Base-by-base conservation (phyloP, 2,888 invertebrate genomes). In the Orthonychiurus folsomi region DNA sequence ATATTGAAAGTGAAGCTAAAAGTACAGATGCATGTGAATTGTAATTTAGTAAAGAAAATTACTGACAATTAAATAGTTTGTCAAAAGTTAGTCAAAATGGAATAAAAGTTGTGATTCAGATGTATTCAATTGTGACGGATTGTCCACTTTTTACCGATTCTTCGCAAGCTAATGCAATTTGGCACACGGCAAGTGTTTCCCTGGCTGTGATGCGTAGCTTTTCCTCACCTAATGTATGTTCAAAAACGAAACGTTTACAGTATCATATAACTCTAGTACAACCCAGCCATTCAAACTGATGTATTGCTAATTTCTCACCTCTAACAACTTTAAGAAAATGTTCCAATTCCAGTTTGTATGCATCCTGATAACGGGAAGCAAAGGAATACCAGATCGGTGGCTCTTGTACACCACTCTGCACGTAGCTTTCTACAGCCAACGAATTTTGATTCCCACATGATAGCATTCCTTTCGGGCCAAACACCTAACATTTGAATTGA, bases 351-450 rank as follows among this genome's bases (percentile, higher is more conserved):
- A 73, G 68, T 53, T 75, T 73, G 74, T 85, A 85, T 1, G 79
- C 82, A 48, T 78, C 76, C 66, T 74, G 76, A 73, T 79, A 84
- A 26, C 85, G 79, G 0, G 83, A 84, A 0, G 84, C 78, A 74
- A 85, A 85, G 0, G 84, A 84, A 75, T 81, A 83, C 77, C 76
- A 82, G 68, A 84, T 84, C 1, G 84, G 84, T 0, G 80, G 77
- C 9, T 72, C 72, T 50, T 73, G 77, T 20, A 66, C 56, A 3
- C 26, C 57, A 18, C 52, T 59, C 3, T 47, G 20, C 23, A 12
- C 56, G 50, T 26, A 66, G 67, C 79, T 79, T 0, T 81, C 76
- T 21, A 79, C 79, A 61, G 78, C 79, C 56, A 78, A 76, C 0
- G 83, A 81, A 59, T 78, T 79, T 71, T 81, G 81, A 70, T 84